phyloP scores from a whole-genome alignment of 2,888 invertebrate species.

The Troglohyphantes excavatus region DNA sequence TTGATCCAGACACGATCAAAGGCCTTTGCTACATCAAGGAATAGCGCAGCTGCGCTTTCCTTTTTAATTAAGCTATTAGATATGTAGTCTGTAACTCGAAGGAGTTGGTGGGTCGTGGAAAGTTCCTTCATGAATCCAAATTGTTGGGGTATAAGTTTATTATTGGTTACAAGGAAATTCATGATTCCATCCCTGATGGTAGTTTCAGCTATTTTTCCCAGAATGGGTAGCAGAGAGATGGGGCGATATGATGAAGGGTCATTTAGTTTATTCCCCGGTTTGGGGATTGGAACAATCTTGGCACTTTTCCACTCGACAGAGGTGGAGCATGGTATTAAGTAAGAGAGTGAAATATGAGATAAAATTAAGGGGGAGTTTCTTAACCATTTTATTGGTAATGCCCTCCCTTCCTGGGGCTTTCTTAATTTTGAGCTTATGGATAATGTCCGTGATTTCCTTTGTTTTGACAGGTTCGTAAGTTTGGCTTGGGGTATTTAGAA shows the following conservation, averaged over 20 bases:
- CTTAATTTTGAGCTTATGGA: background rate
- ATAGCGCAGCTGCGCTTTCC: background rate
- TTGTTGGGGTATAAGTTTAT: background rate
- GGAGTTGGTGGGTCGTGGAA: background rate
- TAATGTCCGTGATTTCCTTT: background rate
- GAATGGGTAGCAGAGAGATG: no score
- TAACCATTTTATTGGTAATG: constrained; percentile 22
- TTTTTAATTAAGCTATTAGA: background rate
- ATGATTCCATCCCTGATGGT: background rate
- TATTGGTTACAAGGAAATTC: background rate
- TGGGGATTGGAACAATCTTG: background rate
- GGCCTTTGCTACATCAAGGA: background rate
- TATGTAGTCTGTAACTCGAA: background rate
- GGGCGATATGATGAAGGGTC: background rate
- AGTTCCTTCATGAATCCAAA: background rate
- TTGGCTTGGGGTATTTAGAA: background rate
- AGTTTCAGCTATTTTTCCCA: background rate
- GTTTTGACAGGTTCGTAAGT: background rate
- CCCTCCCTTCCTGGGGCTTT: background rate
- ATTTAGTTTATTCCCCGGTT: background rate
- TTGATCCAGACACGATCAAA: background rate
- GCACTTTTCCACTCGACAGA: constrained; percentile 8
- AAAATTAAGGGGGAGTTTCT: background rate
- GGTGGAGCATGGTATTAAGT: background rate
- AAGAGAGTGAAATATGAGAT: background rate